Evolutionary conservation across 1,140 invertebrate genomes (phyloP).

Genomic region (Drosophila setifemur): DNA sequence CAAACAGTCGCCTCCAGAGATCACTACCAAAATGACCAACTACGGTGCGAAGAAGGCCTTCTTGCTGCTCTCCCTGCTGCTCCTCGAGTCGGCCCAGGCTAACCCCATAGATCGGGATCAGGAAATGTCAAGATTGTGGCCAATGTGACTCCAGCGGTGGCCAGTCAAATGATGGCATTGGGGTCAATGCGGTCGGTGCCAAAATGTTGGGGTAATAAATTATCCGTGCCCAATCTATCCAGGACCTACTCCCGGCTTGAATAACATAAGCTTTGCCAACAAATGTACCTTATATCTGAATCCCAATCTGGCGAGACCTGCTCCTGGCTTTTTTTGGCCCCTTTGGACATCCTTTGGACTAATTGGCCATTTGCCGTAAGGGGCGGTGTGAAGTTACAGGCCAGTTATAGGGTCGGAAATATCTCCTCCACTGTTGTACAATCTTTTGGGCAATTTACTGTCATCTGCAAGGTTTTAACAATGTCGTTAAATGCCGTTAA

Average conservation of each 20-base stretch:
- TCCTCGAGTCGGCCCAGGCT: conserved; percentile 20
- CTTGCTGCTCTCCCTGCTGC: conserved; percentile 34
- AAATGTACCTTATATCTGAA: conserved; percentile 43
- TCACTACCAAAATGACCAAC: conserved; percentile 47
- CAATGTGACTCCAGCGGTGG: conserved; percentile 45
- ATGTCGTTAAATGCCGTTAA: background rate
- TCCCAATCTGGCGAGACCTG: conserved; percentile 24
- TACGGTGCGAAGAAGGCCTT: conserved; percentile 25
- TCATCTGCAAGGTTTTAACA: too few species aligned
- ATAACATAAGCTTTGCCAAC: conserved; percentile 30
- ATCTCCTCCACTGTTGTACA: too few species aligned
- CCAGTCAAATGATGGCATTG: conserved; percentile 14
- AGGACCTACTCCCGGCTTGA: conserved; percentile 1
- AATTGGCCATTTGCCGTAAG: too few species aligned
- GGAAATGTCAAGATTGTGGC: conserved; percentile 53
- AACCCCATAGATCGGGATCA: conserved; percentile 15
- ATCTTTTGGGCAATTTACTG: too few species aligned
- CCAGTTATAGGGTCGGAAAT: too few species aligned
- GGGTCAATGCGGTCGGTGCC: conserved; percentile 19
- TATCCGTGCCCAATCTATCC: conserved; percentile 42
- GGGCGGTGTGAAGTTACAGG: too few species aligned
- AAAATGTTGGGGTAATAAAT: conserved; percentile 50
- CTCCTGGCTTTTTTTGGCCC: too few species aligned
- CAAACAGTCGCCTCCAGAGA: conserved; percentile 56
- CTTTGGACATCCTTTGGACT: too few species aligned